These are phyloP conservation scores for Therioaphis trifolii DNA, from an alignment of 2,888 invertebrate species.

Conservation along the genomic window DNA sequence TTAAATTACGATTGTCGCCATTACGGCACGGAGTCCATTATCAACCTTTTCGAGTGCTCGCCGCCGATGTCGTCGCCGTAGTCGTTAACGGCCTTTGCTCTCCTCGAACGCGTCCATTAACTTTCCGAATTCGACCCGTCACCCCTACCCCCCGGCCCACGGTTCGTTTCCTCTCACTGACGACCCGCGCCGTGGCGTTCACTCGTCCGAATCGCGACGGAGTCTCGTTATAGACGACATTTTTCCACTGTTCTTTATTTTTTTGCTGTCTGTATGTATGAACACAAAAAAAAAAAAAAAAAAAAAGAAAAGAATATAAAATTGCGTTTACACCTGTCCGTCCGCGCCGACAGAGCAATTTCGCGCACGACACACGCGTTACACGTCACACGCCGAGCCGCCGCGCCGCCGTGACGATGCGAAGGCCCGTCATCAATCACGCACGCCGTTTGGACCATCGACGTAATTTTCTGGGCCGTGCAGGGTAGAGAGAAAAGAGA, in stretches of 20 bases:
- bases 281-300: background rate
- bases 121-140: background rate
- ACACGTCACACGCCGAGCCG: too few species aligned
- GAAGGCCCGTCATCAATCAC: background rate
- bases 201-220: background rate
- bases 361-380: background rate
- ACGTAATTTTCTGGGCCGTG: background rate
- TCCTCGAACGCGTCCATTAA: constrained; percentile 36
- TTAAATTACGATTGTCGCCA: constrained; percentile 14
- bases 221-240: background rate
- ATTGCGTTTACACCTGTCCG: background rate
- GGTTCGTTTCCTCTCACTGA: background rate
- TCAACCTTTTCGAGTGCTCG: constrained; percentile 25
- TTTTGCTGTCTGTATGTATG: too few species aligned
- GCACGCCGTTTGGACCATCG: background rate
- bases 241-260: too few species aligned
- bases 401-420: background rate
- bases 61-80: too few species aligned
- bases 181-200: background rate
- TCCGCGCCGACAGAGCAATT: background rate
- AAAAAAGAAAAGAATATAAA: background rate
- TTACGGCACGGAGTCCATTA: constrained; percentile 14
- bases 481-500: too few species aligned
- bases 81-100: constrained; percentile 28
- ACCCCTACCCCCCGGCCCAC: background rate